Evolutionary conservation across 1,140 invertebrate genomes (phyloP).

Genomic region (Magallana gigas): DNA sequence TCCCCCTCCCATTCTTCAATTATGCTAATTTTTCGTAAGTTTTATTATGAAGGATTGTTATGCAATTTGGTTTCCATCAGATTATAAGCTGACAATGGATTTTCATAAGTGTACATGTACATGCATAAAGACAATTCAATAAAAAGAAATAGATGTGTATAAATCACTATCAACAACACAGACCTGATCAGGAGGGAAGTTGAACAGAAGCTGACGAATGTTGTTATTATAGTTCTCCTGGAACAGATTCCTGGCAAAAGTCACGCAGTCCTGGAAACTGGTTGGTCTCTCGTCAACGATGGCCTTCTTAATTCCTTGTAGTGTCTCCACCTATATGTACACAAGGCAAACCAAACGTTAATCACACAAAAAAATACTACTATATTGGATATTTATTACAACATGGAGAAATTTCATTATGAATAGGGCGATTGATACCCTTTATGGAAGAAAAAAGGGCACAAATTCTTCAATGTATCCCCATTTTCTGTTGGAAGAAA

Average conservation of each 20-base stretch:
- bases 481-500: no score
- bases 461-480: no score
- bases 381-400: not conserved
- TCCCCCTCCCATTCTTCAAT: no score
- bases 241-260: conserved; percentile 94
- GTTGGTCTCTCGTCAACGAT: conserved; percentile 92
- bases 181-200: conserved; percentile 96
- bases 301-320: conserved; percentile 93
- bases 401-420: not conserved
- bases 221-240: conserved; percentile 96
- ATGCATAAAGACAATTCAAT: no score
- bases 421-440: no score
- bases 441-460: no score
- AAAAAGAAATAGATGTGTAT: no score
- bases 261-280: conserved; percentile 91
- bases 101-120: no score
- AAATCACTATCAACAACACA: not conserved
- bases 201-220: conserved; percentile 97
- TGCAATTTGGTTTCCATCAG: no score
- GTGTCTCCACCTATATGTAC: conserved; percentile 83
- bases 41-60: no score
- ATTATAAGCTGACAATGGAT: no score
- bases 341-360: not conserved
- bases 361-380: not conserved
- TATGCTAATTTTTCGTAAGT: no score